These are phyloP conservation scores for Terebella lapidaria DNA, from an alignment of 2,888 invertebrate genomes.

Conservation along the genomic window DNA sequence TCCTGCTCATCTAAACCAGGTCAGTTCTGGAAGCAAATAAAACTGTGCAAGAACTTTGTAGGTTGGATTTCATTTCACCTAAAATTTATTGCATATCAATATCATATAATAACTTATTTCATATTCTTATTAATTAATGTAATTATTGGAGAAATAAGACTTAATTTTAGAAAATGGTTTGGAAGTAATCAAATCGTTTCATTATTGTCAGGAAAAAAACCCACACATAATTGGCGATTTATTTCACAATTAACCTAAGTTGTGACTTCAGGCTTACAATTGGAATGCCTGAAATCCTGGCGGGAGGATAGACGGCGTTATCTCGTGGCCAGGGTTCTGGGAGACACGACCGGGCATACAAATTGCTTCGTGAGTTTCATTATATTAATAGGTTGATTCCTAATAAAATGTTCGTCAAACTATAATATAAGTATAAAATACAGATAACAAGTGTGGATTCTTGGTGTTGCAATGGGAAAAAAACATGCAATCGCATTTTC, in stretches of 20 bases:
- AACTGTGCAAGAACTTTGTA: too few species aligned
- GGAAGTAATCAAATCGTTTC: neutral
- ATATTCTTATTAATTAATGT: neutral
- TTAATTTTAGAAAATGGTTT: neutral
- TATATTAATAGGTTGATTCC: too few species aligned
- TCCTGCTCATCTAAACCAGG: conserved; percentile 19
- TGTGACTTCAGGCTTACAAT: conserved; percentile 12
- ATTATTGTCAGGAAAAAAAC: too few species aligned
- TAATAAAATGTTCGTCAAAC: too few species aligned
- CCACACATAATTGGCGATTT: too few species aligned
- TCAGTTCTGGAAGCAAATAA: too few species aligned
- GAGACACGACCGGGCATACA: conserved; percentile 5
- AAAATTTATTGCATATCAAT: neutral
- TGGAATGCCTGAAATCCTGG: conserved; percentile 24
- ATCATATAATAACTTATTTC: neutral
- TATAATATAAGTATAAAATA: too few species aligned
- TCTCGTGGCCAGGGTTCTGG: conserved; percentile 16
- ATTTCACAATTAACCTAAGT: too few species aligned
- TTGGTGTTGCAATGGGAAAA: neutral
- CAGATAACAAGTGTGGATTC: too few species aligned
- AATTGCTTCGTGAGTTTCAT: conserved; percentile 23
- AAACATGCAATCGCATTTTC: neutral
- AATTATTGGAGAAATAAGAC: neutral
- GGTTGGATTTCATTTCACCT: too few species aligned
- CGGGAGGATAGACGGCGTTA: conserved; percentile 14